Conservation (phyloP, 53 echinoderm and acorn worm species). For the Echinometra lucunter region DNA sequence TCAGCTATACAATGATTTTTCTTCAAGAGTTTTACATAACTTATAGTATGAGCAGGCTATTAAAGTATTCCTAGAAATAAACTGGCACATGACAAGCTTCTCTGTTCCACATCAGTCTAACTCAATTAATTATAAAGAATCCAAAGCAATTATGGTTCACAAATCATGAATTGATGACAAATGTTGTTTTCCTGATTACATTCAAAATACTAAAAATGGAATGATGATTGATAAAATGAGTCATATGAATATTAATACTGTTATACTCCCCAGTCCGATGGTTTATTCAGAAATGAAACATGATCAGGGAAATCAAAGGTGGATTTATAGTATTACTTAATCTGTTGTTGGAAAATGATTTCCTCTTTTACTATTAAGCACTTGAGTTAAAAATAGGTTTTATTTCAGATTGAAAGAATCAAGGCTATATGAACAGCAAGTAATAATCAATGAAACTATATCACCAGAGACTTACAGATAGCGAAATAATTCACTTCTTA, state of each 20-base stretch:
- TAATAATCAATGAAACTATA: no score
- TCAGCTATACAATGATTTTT: no score
- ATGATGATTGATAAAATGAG: neutral
- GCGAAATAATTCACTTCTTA: no score
- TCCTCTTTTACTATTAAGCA: neutral
- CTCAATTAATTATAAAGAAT: no score
- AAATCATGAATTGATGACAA: neutral
- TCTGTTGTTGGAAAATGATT: neutral
- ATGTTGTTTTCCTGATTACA: neutral
- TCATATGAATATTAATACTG: neutral
- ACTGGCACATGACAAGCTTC: no score
- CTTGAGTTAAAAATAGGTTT: neutral
- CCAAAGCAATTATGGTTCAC: neutral
- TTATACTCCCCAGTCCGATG: neutral
- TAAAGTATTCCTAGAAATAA: no score
- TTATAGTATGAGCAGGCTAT: no score
- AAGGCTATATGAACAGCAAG: no score
- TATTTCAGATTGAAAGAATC: neutral
- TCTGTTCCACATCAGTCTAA: no score
- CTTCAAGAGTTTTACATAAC: no score
- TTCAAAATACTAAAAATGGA: neutral
- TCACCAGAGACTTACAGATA: no score
- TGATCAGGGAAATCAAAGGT: neutral
- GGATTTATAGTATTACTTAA: neutral
- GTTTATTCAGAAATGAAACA: neutral